phyloP scores from a whole-genome alignment of 2,113 vertebrate species.

The Podarcis muralis region DNA sequence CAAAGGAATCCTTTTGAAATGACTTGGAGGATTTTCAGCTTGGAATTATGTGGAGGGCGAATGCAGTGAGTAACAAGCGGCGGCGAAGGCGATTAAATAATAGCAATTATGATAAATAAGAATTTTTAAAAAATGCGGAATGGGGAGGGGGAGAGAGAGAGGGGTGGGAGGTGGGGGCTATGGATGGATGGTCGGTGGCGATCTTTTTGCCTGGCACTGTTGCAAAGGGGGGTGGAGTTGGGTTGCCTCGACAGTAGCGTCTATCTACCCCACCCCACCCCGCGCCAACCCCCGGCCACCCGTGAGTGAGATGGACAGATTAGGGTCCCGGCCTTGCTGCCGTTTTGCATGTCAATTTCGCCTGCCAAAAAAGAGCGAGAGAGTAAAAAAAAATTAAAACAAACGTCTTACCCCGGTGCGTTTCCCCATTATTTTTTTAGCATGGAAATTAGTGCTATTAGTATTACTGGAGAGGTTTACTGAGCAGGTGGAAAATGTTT shows the following conservation, averaged over 20 bases:
- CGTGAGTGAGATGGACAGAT: too few relatives aligned
- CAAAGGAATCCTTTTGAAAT: constrained; percentile 64
- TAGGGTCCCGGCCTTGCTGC: too few relatives aligned
- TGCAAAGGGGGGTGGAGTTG: neutral
- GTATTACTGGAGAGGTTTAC: neutral
- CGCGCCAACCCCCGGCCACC: too few relatives aligned
- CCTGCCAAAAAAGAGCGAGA: too few relatives aligned
- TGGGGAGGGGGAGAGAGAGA: neutral
- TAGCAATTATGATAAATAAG: too few relatives aligned
- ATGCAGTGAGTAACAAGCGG: constrained; percentile 88
- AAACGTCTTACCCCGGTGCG: too few relatives aligned
- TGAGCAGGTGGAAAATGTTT: neutral
- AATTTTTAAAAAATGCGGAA: neutral
- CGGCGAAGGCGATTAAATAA: accelerated
- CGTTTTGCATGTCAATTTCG: too few relatives aligned
- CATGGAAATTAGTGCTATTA: neutral
- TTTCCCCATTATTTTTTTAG: neutral
- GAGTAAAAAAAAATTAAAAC: too few relatives aligned
- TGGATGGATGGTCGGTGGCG: neutral
- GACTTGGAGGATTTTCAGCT: constrained; percentile 62
- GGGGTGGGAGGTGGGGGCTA: neutral
- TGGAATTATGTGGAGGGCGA: constrained; percentile 90
- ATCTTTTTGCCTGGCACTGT: accelerated
- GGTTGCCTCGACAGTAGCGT: neutral
- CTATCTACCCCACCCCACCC: neutral